A percentile compares a stretch with the other conserved stretches of the same genome.
phyloP scores from a whole-genome alignment of 2,888 invertebrate genomes.

The Salticus scenicus region DNA sequence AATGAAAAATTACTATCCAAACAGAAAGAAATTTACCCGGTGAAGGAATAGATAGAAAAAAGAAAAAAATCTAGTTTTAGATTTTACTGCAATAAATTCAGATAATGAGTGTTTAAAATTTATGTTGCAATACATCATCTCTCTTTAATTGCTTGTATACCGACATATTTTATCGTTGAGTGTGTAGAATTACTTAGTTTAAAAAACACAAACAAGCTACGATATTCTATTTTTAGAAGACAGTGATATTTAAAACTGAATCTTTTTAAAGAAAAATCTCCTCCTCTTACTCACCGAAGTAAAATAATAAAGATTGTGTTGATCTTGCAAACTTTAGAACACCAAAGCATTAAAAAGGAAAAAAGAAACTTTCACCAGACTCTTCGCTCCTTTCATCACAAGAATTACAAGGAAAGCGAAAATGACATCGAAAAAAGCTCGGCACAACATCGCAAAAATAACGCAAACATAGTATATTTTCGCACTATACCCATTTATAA shows the following conservation, averaged over 20 bases:
- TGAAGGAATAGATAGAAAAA: too few relatives aligned
- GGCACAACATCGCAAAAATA: slow-evolving; percentile 4
- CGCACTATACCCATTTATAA: slow-evolving; percentile 6
- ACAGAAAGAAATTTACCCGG: too few relatives aligned
- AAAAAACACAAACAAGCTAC: too few relatives aligned
- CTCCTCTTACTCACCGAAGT: not conserved
- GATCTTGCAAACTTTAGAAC: not conserved
- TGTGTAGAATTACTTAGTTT: too few relatives aligned
- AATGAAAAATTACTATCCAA: too few relatives aligned
- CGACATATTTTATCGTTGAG: too few relatives aligned
- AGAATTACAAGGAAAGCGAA: slow-evolving; percentile 1
- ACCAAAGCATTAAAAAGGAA: not conserved
- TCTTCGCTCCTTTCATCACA: not conserved
- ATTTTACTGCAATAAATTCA: too few relatives aligned
- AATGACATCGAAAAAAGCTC: not conserved
- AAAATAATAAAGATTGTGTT: not conserved
- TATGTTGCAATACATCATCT: too few relatives aligned
- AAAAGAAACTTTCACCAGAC: not conserved
- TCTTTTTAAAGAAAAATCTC: not conserved
- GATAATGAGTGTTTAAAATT: too few relatives aligned
- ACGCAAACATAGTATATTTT: not conserved
- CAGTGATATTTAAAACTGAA: not conserved
- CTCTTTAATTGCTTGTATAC: too few relatives aligned
- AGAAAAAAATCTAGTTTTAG: too few relatives aligned
- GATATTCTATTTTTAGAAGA: too few relatives aligned